phyloP scores from a whole-genome alignment of 1,140 invertebrate species.

The Lycorma delicatula region DNA sequence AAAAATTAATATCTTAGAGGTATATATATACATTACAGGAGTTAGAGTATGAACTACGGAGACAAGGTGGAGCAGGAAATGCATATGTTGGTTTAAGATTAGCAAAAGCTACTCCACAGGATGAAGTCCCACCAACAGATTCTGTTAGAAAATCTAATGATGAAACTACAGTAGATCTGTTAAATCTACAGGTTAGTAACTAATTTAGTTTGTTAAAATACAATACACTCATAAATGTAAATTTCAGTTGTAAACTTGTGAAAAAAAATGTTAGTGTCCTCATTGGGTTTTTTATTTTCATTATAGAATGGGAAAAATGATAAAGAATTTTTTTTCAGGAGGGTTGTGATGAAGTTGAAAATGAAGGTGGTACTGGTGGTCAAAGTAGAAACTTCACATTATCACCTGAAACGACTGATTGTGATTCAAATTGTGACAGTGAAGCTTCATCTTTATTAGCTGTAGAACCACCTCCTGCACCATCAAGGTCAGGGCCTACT shows the following conservation, averaged over 20 bases:
- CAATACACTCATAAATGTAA: too few relatives aligned
- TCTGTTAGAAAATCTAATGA: slow-evolving; percentile 11
- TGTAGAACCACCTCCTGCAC: slow-evolving; percentile 31
- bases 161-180: slow-evolving; percentile 16
- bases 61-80: slow-evolving; percentile 47
- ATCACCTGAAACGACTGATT: slow-evolving; percentile 92
- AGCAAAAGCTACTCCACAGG: slow-evolving; percentile 45
- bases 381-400: slow-evolving; percentile 66
- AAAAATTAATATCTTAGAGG: too few relatives aligned
- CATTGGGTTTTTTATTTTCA: too few relatives aligned
- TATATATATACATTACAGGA: too few relatives aligned
- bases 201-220: too few relatives aligned
- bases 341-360: slow-evolving; percentile 24
- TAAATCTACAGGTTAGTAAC: slow-evolving; percentile 21
- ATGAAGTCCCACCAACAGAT: slow-evolving; percentile 18
- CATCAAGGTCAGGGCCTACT: slow-evolving; percentile 44
- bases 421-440: slow-evolving; percentile 70
- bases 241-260: too few relatives aligned
- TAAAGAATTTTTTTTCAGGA: too few relatives aligned
- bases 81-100: slow-evolving; percentile 72
- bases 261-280: too few relatives aligned
- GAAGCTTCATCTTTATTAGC: slow-evolving; percentile 28
- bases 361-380: slow-evolving; percentile 24
- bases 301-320: too few relatives aligned
- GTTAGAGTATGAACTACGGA: slow-evolving; percentile 72